Percentiles rank a stretch among this genome's conserved stretches.
phyloP scores from a whole-genome alignment of 2,888 invertebrate genomes.

The Rhimphoctona megacephalus region DNA sequence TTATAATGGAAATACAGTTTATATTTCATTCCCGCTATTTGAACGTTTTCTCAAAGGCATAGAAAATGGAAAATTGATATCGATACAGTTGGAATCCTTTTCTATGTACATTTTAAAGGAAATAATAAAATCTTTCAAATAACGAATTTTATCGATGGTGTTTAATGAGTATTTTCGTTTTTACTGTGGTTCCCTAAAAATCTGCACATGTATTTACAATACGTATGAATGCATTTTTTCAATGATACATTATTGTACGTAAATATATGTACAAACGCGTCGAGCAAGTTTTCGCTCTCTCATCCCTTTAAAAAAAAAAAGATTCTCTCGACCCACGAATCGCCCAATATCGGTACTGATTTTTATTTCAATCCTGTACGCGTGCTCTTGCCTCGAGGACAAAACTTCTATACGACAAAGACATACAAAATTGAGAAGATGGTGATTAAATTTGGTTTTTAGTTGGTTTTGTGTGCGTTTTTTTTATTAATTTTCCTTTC shows the following conservation, averaged over 20 bases:
- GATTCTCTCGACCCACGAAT: not conserved
- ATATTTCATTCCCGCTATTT: not conserved
- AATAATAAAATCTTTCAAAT: too few species aligned
- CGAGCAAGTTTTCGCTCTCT: slow-evolving; percentile 49
- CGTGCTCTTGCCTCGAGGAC: slow-evolving; percentile 9
- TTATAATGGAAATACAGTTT: not conserved
- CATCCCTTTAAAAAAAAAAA: slow-evolving; percentile 32
- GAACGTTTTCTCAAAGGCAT: not conserved
- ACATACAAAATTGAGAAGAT: not conserved
- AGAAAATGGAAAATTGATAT: not conserved
- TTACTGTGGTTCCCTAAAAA: not conserved
- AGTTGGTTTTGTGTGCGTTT: not conserved
- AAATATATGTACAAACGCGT: not conserved
- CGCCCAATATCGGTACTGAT: not conserved
- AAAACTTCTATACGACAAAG: not conserved
- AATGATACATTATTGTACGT: not conserved
- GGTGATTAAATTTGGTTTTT: not conserved
- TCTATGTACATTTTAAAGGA: not conserved
- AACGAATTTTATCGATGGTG: too few species aligned
- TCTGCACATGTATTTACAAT: not conserved
- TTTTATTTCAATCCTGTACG: not conserved
- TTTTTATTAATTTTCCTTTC: not conserved
- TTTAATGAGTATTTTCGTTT: not conserved
- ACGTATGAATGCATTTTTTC: not conserved
- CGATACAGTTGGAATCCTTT: not conserved